Conservation (phyloP, 2,113 vertebrate genomes). For the cattle (Bos taurus) region ARS-UCD2.0 NC_037332.1:75609501-75610000, state of each 20-base stretch:
- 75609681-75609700: neutral
- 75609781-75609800: neutral
- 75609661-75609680: neutral
- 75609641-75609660: neutral
- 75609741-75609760: fast-evolving
- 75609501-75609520: neutral
- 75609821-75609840: neutral
- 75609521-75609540: neutral
- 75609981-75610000: neutral
- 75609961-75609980: neutral
- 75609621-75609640: neutral
- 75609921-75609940: neutral
- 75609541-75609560: neutral
- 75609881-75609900: neutral
- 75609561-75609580: neutral
- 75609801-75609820: neutral
- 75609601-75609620: neutral
- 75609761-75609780: neutral
- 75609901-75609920: neutral
- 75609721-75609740: neutral
- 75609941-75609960: neutral
- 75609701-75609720: neutral
- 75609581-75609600: neutral
- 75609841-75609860: neutral
- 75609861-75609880: neutral